Base-by-base conservation (phyloP, 2,113 vertebrate species). In the Turnix velox region DNA sequence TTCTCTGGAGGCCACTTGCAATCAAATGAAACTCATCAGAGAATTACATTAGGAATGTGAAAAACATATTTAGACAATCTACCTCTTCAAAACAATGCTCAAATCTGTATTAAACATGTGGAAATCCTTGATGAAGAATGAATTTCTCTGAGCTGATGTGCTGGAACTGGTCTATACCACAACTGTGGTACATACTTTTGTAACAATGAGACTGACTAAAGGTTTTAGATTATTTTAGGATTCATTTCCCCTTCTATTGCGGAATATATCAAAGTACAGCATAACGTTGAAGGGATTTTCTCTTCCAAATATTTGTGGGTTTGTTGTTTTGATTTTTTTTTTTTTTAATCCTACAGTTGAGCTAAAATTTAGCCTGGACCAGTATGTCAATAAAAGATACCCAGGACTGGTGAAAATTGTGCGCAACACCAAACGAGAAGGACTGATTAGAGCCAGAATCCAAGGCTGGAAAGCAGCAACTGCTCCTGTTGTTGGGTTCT, bases 321-420 rank as follows among this genome's bases (percentile, higher is more conserved):
- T 54, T n/a, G 86, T 54, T 69, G 12, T 67, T n/a, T n/a, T n/a
- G n/a, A n/a, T n/a, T n/a, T n/a, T n/a, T n/a, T n/a, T n/a, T n/a
- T n/a, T n/a, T n/a, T n/a, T n/a, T n/a, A n/a, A n/a, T n/a, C 51
- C 67, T n/a, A 14, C 96, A 99, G 99, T 98, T 87, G 99, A 99
- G 95, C 97, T 99, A 59, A 99, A 99, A 96, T 98, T 98, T 94
- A 99, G 98, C 92, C 96, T 99, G 98, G 99, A 99, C 97, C 99
- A 99, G 90, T 99, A 99, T 0, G 98, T 99, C 48, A 98, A 98
- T 67, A 99, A 98, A 88, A 96, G 99, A 27, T 99, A 99, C 96
- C 99, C 99, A 0, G 99, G 99, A 10, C 97, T 99, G 87, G 99
- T 99, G 62, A 99, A 99, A 95, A 98, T 99, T 0, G 99, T 99